A percentile compares a stretch with the other conserved stretches of the same genome.
Conservation (phyloP, 2,888 invertebrate genomes). For the Acronicta aceris region DNA sequence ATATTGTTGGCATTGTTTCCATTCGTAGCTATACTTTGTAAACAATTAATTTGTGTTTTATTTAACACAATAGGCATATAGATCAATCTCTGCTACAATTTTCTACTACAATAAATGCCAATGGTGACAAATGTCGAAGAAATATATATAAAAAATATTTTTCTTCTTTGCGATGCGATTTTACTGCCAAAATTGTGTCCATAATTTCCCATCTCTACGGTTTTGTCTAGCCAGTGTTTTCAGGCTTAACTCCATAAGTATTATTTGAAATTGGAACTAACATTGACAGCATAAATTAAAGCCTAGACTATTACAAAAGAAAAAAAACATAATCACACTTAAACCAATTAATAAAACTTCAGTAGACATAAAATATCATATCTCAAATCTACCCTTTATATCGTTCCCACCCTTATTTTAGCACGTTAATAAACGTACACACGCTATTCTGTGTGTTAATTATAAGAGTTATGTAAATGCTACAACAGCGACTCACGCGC, state of each 20-base stretch:
- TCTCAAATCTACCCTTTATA: background rate
- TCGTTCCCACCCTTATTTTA: background rate
- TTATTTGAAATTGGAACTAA: background rate
- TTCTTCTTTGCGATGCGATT: background rate
- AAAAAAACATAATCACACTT: background rate
- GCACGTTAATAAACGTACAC: slow-evolving; percentile 2
- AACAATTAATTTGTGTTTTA: background rate
- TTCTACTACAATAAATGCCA: background rate
- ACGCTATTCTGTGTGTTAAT: slow-evolving; percentile 12
- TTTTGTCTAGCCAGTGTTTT: background rate
- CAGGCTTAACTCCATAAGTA: background rate
- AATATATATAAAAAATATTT: background rate
- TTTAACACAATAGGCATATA: too few relatives aligned
- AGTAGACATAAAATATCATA: background rate
- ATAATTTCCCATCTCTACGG: background rate
- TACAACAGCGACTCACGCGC: slow-evolving; percentile 28
- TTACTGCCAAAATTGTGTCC: background rate
- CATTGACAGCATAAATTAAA: background rate
- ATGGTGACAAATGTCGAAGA: background rate
- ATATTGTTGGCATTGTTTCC: slow-evolving; percentile 11
- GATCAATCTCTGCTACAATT: background rate
- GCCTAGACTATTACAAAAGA: too few relatives aligned
- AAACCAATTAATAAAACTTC: background rate
- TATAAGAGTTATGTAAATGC: slow-evolving; percentile 29
- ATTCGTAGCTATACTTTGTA: background rate